A percentile compares a stretch with the other conserved stretches of the same genome.
Conservation (phyloP, 2,797 vertebrate species). For the Gallirallus australis region DNA sequence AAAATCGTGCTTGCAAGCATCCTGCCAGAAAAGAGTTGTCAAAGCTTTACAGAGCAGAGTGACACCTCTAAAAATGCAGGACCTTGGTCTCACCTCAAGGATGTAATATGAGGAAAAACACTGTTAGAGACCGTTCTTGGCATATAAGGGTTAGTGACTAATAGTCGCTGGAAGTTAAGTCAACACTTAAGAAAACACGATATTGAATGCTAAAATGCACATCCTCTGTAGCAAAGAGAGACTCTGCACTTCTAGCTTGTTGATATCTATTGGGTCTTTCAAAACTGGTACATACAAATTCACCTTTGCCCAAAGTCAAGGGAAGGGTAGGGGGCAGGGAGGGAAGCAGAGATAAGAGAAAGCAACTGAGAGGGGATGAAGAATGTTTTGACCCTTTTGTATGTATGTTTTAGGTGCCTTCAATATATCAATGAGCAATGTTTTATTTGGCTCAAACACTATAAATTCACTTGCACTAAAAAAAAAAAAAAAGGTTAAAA, state of each 20-base stretch:
- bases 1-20: not conserved
- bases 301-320: not conserved
- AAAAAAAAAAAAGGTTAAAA: not conserved
- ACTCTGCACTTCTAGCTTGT: not conserved
- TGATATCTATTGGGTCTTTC: not conserved
- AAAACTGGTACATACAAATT: not conserved
- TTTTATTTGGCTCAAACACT: not conserved
- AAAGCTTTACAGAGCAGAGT: not conserved
- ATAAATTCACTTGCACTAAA: not conserved
- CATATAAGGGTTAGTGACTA: not conserved
- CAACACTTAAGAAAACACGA: not conserved
- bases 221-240: not conserved
- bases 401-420: not conserved
- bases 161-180: not conserved
- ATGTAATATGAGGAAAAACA: not conserved
- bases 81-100: not conserved
- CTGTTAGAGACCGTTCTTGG: not conserved
- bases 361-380: not conserved
- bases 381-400: not conserved
- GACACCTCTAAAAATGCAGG: not conserved
- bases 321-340: not conserved
- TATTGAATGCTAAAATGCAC: not conserved
- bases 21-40: not conserved
- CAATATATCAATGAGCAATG: not conserved
- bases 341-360: not conserved